Evolutionary conservation across 2,888 invertebrate species (phyloP).

Genomic region (Autographa gamma): DNA sequence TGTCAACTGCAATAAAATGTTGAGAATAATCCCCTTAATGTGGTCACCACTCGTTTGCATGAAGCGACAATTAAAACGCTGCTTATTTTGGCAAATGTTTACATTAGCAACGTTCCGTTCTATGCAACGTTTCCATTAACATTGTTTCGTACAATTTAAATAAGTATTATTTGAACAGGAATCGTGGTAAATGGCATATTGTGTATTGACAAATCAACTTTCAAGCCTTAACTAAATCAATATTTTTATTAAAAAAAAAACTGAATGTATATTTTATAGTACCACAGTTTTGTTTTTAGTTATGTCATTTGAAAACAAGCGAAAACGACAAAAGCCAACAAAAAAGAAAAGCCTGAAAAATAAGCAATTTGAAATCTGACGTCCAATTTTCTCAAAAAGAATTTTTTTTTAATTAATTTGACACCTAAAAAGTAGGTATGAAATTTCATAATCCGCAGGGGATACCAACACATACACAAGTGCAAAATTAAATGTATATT

Average conservation of each 20-base stretch:
- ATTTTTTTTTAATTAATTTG: not conserved
- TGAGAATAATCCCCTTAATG: constrained; percentile 13
- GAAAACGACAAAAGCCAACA: too few species aligned
- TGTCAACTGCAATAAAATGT: not conserved
- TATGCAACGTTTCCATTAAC: constrained; percentile 12
- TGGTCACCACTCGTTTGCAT: constrained; percentile 27
- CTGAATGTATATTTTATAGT: too few species aligned
- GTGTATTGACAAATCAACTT: not conserved
- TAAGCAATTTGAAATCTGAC: too few species aligned
- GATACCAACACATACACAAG: not conserved
- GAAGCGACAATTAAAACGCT: constrained; percentile 20
- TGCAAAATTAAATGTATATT: constrained; percentile 1
- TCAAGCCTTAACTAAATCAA: not conserved
- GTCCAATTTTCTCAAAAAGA: too few species aligned
- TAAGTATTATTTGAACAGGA: not conserved
- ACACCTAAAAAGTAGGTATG: not conserved
- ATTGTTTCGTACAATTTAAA: not conserved
- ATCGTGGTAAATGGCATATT: not conserved
- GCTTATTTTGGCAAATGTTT: constrained; percentile 25
- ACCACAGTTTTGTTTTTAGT: too few species aligned
- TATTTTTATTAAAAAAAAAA: not conserved
- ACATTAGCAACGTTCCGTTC: constrained; percentile 9
- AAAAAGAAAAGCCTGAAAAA: too few species aligned
- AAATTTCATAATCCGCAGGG: not conserved
- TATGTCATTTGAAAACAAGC: too few species aligned